Base-by-base conservation (phyloP, 2,113 vertebrate species). In the Coreoperca whiteheadi region DNA sequence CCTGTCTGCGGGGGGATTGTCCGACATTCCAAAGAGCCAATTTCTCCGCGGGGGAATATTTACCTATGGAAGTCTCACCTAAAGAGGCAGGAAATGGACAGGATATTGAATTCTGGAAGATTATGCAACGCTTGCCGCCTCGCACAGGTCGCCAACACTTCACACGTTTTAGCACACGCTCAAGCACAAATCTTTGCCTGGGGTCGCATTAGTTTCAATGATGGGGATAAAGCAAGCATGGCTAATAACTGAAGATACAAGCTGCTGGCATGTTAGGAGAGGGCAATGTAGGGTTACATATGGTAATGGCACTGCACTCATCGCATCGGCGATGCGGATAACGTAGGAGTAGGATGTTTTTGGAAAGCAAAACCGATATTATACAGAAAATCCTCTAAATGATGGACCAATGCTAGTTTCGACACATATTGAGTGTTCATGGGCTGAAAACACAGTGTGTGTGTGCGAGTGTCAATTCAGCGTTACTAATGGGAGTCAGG, bases 81-180 rank as follows among this genome's bases (percentile, higher is more conserved):
- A 81, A 50, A 76, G 81, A 91, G 75, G 34, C 86, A 88, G 88
- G 90, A 87, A 92, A 89, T 59, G 75, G 88, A 92, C 89, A 87
- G 91, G 86, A 92, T 90, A 94, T 93, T 92, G 90, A 90, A 86
- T 87, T 89, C 84, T 84, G 76, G 60, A 67, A 64, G 65, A 82
- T 87, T 91, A 84, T 87, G 90, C 48, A 91, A 91, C 67, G 18
- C 32, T 65, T 1, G 48, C 50, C 1, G 6, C 61, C 48, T 86
- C 57, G 77, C 74, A 60, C 87, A 88, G 78, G 81, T 90, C 84
- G 83, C 65, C n/a, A 67, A 75, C 23, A 51, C 81, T 68, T 77
- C 54, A 61, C 32, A 50, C 14, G n/a, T 79, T 83, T 71, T 25
- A 65, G 79, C 74, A 53, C 68, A 60, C 30, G 43, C 66, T 66